Percentiles rank a stretch among this genome's conserved stretches.
Conservation (phyloP, 2,797 vertebrate genomes). For the Champsocephalus esox region DNA sequence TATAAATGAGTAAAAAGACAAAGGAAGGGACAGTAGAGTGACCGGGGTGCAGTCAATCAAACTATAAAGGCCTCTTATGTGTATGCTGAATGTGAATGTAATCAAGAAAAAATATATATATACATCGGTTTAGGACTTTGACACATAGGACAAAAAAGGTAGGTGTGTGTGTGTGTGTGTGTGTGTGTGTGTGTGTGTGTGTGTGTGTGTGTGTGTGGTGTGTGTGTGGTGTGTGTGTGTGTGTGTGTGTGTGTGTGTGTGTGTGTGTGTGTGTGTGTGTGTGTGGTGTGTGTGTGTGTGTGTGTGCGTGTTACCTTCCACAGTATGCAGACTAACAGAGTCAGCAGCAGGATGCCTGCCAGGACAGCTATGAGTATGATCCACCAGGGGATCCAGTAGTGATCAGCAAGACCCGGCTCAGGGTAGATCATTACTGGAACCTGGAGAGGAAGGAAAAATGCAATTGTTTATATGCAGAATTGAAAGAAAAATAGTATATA, state of each 20-base stretch:
- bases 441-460: conserved; percentile 68
- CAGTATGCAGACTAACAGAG: conserved; percentile 88
- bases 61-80: not conserved
- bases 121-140: not conserved
- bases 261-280: too few species aligned
- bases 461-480: not conserved
- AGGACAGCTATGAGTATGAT: conserved; percentile 91
- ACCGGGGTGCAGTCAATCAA: conserved; percentile 9
- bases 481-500: not conserved
- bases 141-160: not conserved
- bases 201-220: conserved; percentile 34
- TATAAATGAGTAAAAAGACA: conserved; percentile 10
- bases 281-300: too few species aligned
- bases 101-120: not conserved
- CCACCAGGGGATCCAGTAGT: conserved; percentile 91
- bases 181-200: conserved; percentile 51
- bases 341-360: conserved; percentile 89
- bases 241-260: too few species aligned
- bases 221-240: too few species aligned
- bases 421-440: conserved; percentile 91
- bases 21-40: not conserved
- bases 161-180: conserved; percentile 32
- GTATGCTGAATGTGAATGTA: not conserved
- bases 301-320: conserved; percentile 89
- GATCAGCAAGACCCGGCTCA: conserved; percentile 83